Base-by-base conservation (phyloP, 2,113 vertebrate genomes). In the Mustelus asterias region DNA sequence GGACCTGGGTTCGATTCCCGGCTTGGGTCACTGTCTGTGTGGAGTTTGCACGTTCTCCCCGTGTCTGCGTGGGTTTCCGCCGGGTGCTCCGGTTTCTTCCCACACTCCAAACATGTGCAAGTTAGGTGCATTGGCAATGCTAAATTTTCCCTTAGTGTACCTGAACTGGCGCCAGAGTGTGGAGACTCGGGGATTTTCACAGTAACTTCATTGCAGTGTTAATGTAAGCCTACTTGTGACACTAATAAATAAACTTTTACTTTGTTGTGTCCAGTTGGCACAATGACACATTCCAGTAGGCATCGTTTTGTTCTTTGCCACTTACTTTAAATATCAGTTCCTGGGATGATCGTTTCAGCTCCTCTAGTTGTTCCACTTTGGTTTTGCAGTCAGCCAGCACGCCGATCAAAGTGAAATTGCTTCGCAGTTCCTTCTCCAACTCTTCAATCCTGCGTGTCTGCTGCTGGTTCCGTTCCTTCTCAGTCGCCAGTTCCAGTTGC, bases 321-420 rank as follows among this genome's bases (percentile, higher is more conserved):
- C 96, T 83, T 96, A 97, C 97, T 96, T 96, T 96, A 20, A 63
- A n/a, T 37, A 92, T 96, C 63, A 97, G 96, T 29, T 97, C 95
- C 70, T 85, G 90, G 1, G 97, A 97, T 37, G 96, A 96, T 6
- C 93, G 94, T 96, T 96, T 96, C n/a, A 97, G 96, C 63, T 96
- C 96, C 63, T 97, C 97, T 70, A 97, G 96, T 93, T 97, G 97
- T 80, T 97, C 96, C 80, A 97, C 96, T 95, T 96, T 97, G 41
- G 69, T 78, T 69, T 97, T 96, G 95, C 97, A 97, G 24, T 96
- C 96, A 16, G 97, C 96, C 20, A 97, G 96, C 37, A 97, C 95
- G 20, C 96, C 90, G n/a, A 96, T 96, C 60, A 97, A 95, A 76
- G 96, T 95, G 6, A 95, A 95, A 37, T 94, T 96, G 33, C 96